These are phyloP conservation scores for Helicoverpa assulta DNA, from an alignment of 2,888 invertebrate species.

Conservation along the genomic window DNA sequence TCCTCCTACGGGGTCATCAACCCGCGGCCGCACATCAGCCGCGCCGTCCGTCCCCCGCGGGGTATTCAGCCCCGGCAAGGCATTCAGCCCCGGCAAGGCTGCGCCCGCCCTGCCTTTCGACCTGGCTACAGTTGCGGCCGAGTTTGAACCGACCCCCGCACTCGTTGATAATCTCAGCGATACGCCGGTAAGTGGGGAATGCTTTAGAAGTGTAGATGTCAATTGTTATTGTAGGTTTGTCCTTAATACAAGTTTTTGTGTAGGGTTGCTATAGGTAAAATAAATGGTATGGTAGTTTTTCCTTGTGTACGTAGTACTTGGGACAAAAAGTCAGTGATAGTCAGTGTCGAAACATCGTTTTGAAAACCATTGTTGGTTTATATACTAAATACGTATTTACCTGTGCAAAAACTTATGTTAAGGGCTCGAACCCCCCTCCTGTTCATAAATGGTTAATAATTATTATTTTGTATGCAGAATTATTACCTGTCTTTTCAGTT, in stretches of 20 bases:
- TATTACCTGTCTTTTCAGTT: conserved; percentile 12
- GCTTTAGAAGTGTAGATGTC: conserved; percentile 4
- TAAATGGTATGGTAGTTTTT: neutral
- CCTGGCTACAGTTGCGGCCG: conserved; percentile 72
- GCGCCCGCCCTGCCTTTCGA: conserved; percentile 77
- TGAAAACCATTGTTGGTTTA: too few species aligned
- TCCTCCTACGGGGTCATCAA: conserved; percentile 77
- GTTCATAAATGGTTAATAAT: conserved; percentile 9
- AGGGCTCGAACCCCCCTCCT: neutral
- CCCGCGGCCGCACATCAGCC: conserved; percentile 78
- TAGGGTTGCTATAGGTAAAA: too few species aligned
- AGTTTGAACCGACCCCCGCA: conserved; percentile 77
- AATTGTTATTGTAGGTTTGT: neutral
- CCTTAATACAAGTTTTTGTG: neutral
- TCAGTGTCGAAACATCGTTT: too few species aligned
- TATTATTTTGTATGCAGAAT: conserved; percentile 7
- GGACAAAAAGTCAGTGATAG: too few species aligned
- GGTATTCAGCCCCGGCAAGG: conserved; percentile 80
- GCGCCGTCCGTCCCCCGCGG: conserved; percentile 62
- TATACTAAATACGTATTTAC: too few species aligned
- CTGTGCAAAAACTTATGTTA: neutral
- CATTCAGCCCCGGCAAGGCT: conserved; percentile 79
- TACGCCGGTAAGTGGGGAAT: conserved; percentile 71
- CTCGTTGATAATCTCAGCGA: conserved; percentile 77
- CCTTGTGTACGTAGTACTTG: neutral